Percentiles rank a stretch among this genome's conserved stretches.
Evolutionary conservation across 2,797 vertebrate genomes (phyloP).

Genomic region (Carcharodon carcharias): DNA sequence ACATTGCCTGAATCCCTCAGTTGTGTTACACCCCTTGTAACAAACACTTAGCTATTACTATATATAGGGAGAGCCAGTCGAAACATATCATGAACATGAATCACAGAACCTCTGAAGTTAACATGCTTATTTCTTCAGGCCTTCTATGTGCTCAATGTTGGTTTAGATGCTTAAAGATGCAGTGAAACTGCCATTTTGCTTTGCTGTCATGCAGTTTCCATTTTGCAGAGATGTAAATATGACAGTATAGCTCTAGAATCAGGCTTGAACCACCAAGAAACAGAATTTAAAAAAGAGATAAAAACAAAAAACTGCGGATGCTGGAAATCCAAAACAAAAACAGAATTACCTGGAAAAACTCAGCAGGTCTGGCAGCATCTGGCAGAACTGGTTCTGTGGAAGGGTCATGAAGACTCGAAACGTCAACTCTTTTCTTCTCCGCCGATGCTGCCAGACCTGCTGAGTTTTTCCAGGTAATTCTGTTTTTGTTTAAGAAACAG

Average conservation of each 20-base stretch:
- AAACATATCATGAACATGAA: conserved; percentile 6
- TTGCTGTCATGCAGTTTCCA: background rate
- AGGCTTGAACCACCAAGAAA: background rate
- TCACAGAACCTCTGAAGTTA: conserved; percentile 15
- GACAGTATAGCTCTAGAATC: background rate
- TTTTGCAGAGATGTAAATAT: background rate
- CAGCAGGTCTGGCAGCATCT: too few species aligned
- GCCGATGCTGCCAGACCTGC: too few species aligned
- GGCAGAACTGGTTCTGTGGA: too few species aligned
- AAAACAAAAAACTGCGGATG: too few species aligned
- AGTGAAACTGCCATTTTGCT: background rate
- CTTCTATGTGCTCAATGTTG: background rate
- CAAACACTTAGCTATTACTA: background rate
- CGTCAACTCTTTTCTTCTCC: too few species aligned
- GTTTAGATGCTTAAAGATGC: background rate
- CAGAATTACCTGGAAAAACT: too few species aligned
- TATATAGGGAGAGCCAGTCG: background rate
- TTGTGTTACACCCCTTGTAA: background rate
- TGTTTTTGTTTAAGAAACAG: too few species aligned
- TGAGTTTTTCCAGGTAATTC: too few species aligned
- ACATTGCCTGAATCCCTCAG: background rate
- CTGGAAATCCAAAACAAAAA: too few species aligned
- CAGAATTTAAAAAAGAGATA: too few species aligned
- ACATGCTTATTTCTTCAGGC: background rate
- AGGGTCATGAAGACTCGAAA: too few species aligned